Percentiles rank a stretch among this genome's conserved stretches.
Evolutionary conservation across 2,888 invertebrate species (phyloP).

Genomic region (Elmis aenea): DNA sequence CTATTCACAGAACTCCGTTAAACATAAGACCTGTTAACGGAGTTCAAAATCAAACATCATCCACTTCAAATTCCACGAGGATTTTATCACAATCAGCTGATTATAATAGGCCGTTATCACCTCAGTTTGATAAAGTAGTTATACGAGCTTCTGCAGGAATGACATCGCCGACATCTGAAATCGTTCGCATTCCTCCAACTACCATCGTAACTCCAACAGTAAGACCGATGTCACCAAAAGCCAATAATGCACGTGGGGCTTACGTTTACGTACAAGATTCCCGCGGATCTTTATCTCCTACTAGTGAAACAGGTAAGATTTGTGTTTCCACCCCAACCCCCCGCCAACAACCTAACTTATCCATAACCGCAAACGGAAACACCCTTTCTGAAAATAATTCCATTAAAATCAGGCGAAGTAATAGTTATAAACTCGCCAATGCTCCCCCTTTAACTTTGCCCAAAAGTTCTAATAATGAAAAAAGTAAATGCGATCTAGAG

Average conservation of each 20-base stretch:
- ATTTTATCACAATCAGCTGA: slow-evolving; percentile 27
- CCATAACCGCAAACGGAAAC: slow-evolving; percentile 27
- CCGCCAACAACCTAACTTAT: slow-evolving; percentile 19
- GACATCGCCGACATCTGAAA: slow-evolving; percentile 48
- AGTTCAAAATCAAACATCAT: slow-evolving; percentile 20
- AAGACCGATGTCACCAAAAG: slow-evolving; percentile 45
- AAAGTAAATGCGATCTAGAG: slow-evolving; percentile 31
- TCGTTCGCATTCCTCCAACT: slow-evolving; percentile 55
- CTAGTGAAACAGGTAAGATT: slow-evolving; percentile 67
- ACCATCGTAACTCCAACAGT: slow-evolving; percentile 58
- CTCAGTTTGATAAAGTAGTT: slow-evolving; percentile 59
- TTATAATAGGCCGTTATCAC: slow-evolving; percentile 52
- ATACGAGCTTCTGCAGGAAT: slow-evolving; percentile 43
- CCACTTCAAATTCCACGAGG: slow-evolving; percentile 30
- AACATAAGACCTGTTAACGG: slow-evolving; percentile 44
- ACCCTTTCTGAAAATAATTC: slow-evolving; percentile 41
- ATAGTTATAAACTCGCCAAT: slow-evolving; percentile 81
- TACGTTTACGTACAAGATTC: slow-evolving; percentile 69
- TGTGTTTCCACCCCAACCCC: slow-evolving; percentile 14
- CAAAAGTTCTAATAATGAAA: slow-evolving; percentile 54
- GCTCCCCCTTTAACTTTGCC: slow-evolving; percentile 63
- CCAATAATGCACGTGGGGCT: slow-evolving; percentile 51
- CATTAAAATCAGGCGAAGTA: slow-evolving; percentile 68
- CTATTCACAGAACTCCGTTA: slow-evolving; percentile 44
- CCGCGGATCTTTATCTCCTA: slow-evolving; percentile 54